Conservation (phyloP, 2,113 vertebrate genomes). For the Cephalophus harveyi region DNA sequence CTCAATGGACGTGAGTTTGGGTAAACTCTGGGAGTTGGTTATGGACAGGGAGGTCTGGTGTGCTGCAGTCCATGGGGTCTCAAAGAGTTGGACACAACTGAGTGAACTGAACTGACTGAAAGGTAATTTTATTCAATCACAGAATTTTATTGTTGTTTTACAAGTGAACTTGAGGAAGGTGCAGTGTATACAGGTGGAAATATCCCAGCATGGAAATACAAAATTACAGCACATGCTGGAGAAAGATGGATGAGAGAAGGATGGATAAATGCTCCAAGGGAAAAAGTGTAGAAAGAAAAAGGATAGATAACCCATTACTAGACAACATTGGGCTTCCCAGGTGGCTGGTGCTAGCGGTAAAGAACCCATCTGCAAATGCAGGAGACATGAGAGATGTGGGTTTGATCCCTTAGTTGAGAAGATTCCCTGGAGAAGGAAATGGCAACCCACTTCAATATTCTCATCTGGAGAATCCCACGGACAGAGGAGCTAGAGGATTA, state of each 20-base stretch:
- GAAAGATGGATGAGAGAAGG: background rate
- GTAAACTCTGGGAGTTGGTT: background rate
- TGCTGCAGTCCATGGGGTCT: background rate
- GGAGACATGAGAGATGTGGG: background rate
- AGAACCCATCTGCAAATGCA: background rate
- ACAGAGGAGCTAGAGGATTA: background rate
- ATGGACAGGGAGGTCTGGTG: background rate
- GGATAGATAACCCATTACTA: background rate
- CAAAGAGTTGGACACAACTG: background rate
- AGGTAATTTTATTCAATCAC: background rate
- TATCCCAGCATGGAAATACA: background rate
- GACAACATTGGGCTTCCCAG: background rate
- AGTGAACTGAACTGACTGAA: background rate
- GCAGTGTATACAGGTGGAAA: background rate
- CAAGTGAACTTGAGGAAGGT: background rate
- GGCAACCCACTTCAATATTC: background rate
- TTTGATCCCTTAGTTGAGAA: background rate
- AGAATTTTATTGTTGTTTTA: background rate
- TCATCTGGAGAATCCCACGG: background rate
- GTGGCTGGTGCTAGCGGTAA: background rate
- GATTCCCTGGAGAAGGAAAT: background rate
- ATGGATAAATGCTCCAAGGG: background rate
- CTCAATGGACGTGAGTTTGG: background rate
- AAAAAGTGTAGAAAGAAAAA: background rate
- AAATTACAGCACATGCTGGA: background rate